These are phyloP conservation scores for Naja naja DNA, from an alignment of 2,113 vertebrate species.

Conservation along the genomic window DNA sequence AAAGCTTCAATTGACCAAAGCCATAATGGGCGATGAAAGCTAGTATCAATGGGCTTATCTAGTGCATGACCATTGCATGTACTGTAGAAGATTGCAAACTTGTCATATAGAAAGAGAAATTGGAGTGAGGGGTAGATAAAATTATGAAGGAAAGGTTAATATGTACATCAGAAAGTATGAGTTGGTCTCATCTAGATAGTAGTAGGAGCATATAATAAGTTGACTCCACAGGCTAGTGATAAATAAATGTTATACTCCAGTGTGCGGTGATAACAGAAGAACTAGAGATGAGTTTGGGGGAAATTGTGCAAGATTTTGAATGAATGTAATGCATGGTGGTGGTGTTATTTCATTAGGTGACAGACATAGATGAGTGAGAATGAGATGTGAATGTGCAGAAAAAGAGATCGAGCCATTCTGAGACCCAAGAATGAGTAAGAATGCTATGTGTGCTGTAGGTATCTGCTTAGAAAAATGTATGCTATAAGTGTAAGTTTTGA, in stretches of 20 bases:
- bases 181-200: background rate
- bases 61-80: background rate
- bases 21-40: background rate
- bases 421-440: background rate
- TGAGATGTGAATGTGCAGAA: background rate
- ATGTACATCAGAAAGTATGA: background rate
- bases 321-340: background rate
- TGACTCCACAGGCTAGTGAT: background rate
- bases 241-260: background rate
- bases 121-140: background rate
- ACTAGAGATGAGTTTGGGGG: background rate
- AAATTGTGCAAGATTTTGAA: background rate
- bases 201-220: background rate
- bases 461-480: background rate
- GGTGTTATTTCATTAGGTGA: background rate
- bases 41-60: background rate
- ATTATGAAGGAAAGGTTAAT: background rate
- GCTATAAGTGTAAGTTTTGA: background rate
- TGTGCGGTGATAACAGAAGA: background rate
- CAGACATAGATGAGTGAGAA: background rate
- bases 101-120: background rate
- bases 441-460: background rate
- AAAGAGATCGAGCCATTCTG: background rate
- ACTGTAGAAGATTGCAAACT: background rate
- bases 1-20: background rate